Conservation (phyloP, 1,140 invertebrate genomes). For the Meloidogyne chitwoodi region DNA sequence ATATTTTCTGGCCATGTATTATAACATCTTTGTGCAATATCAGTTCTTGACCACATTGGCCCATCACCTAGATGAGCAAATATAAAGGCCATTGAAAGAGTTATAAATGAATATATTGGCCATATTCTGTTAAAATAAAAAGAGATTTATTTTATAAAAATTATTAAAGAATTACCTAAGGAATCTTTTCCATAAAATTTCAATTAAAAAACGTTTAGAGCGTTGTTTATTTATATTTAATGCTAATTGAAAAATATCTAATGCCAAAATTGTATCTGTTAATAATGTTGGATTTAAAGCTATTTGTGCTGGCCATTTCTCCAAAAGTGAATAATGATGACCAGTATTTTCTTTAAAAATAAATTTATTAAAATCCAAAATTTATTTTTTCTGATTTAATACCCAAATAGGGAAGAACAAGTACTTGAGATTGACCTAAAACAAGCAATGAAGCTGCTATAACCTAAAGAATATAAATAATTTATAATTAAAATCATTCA, state of each 20-base stretch:
- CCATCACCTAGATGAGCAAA: constrained; percentile 36
- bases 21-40: constrained; percentile 31
- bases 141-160: too few species aligned
- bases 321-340: constrained; percentile 31
- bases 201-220: neutral
- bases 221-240: constrained; percentile 12
- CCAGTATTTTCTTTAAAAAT: constrained; percentile 36
- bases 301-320: constrained; percentile 26
- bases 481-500: too few species aligned
- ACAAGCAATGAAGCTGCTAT: constrained; percentile 32
- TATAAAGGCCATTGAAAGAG: constrained; percentile 28
- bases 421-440: constrained; percentile 33
- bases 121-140: constrained; percentile 29
- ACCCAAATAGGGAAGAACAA: constrained; percentile 45
- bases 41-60: constrained; percentile 48
- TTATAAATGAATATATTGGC: constrained; percentile 38
- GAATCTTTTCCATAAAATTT: neutral
- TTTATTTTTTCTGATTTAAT: neutral
- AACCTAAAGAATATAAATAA: neutral
- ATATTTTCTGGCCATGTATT: constrained; percentile 34
- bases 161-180: neutral
- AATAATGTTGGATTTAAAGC: constrained; percentile 41
- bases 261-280: constrained; percentile 32
- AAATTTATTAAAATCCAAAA: constrained; percentile 1
- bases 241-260: constrained; percentile 34